phyloP scores from a whole-genome alignment of 1,140 invertebrate species.

The Bactericera cockerelli region DNA sequence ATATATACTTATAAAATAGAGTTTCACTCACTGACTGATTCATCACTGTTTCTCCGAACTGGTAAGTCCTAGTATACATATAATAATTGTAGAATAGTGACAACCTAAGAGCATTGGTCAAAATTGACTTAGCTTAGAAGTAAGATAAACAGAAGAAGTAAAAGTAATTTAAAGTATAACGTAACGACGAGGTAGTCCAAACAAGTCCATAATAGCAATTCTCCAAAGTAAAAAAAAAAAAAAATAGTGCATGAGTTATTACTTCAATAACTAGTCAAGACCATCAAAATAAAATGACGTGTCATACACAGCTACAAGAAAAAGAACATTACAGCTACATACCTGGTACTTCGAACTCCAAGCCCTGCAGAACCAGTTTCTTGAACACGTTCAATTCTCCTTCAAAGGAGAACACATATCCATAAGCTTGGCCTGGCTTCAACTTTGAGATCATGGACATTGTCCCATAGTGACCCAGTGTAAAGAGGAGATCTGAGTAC shows the following conservation, averaged over 20 bases:
- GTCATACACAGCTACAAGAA: no score
- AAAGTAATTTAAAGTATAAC: background rate
- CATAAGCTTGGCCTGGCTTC: background rate
- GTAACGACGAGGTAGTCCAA: no score
- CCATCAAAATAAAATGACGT: no score
- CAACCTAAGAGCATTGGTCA: no score
- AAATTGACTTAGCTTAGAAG: background rate
- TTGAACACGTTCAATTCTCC: background rate
- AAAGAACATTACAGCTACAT: no score
- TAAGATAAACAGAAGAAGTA: background rate
- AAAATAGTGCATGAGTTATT: no score
- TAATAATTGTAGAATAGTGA: slow-evolving; percentile 9
- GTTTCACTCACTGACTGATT: no score
- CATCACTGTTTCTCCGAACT: no score
- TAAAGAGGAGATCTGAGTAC: background rate
- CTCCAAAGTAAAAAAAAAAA: background rate
- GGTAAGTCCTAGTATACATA: no score
- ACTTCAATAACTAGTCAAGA: no score
- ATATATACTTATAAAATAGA: no score
- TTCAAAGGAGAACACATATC: background rate
- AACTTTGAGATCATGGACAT: background rate
- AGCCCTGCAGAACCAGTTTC: background rate
- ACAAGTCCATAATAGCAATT: no score
- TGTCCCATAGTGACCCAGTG: background rate
- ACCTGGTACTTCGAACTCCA: background rate